Percentiles rank a stretch among this genome's conserved stretches.
Evolutionary conservation across 2,888 invertebrate genomes (phyloP).

Genomic region (Melikaiella ostensackeni): DNA sequence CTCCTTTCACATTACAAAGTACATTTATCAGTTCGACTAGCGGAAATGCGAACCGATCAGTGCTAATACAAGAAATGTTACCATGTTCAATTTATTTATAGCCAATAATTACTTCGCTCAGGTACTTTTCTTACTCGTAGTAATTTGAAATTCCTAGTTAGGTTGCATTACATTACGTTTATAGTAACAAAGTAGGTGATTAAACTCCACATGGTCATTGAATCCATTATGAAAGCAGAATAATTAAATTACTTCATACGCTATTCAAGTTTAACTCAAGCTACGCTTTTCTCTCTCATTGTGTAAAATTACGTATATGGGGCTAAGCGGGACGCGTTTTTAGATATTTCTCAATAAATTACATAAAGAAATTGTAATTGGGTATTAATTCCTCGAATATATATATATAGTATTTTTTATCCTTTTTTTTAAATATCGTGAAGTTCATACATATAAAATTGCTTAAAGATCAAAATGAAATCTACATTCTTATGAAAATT

Average conservation of each 20-base stretch:
- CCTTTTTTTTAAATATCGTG: too few species aligned
- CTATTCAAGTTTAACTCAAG: slow-evolving; percentile 10
- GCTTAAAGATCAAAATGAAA: too few species aligned
- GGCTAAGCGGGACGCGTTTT: too few species aligned
- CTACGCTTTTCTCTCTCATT: neutral
- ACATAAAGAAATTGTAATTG: too few species aligned
- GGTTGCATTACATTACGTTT: neutral
- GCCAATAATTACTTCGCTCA: neutral
- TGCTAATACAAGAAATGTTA: neutral
- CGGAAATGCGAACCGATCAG: neutral
- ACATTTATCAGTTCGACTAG: neutral
- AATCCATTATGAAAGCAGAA: slow-evolving; percentile 1
- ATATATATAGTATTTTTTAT: too few species aligned
- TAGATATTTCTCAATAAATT: too few species aligned
- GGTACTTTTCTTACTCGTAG: neutral
- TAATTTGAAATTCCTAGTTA: neutral
- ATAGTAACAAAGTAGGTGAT: neutral
- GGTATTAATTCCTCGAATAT: too few species aligned
- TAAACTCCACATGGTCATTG: slow-evolving; percentile 27
- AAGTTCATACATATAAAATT: too few species aligned
- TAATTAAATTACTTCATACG: neutral
- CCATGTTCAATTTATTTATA: neutral
- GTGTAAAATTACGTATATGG: neutral
- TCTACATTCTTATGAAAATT: too few species aligned
- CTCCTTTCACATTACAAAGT: neutral